Base-by-base conservation (phyloP, 2,888 invertebrate genomes). In the Bursaphelenchus okinawaensis region DNA sequence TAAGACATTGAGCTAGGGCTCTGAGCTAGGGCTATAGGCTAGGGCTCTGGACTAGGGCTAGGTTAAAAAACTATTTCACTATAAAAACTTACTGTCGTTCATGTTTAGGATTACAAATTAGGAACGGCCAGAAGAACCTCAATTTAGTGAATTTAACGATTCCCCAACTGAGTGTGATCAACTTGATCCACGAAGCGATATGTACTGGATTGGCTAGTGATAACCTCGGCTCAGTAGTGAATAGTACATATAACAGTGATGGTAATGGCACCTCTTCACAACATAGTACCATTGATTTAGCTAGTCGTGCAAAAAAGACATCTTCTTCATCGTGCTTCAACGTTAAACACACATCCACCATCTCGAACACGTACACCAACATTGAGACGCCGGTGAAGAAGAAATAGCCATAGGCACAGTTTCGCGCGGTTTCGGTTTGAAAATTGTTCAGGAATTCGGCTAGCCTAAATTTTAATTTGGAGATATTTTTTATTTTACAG, bases 221-320 rank as follows among this genome's bases (percentile, higher is more conserved):
- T 19, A 80, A 60, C 26, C 78, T 71, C 1, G 82, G 81, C 62
- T 83, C 80, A 40, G 76, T 69, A n/a, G 77, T 77, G 73, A 79
- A 82, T 54, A 81, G 74, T 27, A 80, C 66, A 69, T 79, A 69
- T 63, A 82, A 73, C 50, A 80, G 66, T 1, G 71, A 27, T 0
- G 82, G 82, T 22, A 83, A 74, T 9, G 82, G 82, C 3, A 80
- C 80, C 74, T 82, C 82, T 70, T 82, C 82, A 31, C 76, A 68
- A 27, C 75, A 75, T 16, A 82, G 70, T 52, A 82, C 81, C 67
- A 82, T 28, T 0, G 80, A 80, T 58, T 82, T 82, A 56, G 81
- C 81, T n/a, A 82, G 65, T n/a, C 81, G 70, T 0, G 82, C 80
- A 62, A 74, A 76, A 71, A 76, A 78, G 6, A 79, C 73, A 55